Conservation (phyloP, 2,888 invertebrate species). For the Hypercompe scribonia region DNA sequence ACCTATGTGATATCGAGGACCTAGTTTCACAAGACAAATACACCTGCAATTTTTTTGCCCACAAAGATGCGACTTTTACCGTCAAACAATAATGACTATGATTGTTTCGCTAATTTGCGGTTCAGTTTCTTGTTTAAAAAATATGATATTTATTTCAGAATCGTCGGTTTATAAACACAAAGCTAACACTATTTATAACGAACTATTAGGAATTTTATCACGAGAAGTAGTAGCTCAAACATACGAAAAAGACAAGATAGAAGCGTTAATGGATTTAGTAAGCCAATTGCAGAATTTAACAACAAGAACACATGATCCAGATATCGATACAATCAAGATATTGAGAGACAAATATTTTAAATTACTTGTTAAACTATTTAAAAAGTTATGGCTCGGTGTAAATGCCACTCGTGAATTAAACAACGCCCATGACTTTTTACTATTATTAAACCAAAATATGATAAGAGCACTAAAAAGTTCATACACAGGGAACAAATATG, state of each 20-base stretch:
- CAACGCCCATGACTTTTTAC: slow-evolving; percentile 60
- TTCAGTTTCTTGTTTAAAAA: neutral
- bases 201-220: slow-evolving; percentile 2
- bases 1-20: too few relatives aligned
- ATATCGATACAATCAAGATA: slow-evolving; percentile 43
- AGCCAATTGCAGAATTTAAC: slow-evolving; percentile 56
- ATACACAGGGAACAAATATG: slow-evolving; percentile 63
- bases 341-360: slow-evolving; percentile 63
- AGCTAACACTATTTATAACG: slow-evolving; percentile 1
- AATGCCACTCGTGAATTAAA: slow-evolving; percentile 49
- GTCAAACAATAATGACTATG: neutral
- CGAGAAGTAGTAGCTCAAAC: neutral
- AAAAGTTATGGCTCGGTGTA: slow-evolving; percentile 47
- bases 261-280: slow-evolving; percentile 38
- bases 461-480: slow-evolving; percentile 67
- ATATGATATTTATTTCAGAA: slow-evolving; percentile 3
- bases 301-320: slow-evolving; percentile 45
- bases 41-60: neutral
- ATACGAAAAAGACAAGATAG: neutral
- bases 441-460: slow-evolving; percentile 62
- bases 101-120: neutral
- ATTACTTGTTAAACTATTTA: slow-evolving; percentile 60
- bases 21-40: neutral
- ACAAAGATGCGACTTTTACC: neutral
- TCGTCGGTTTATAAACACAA: slow-evolving; percentile 10